Conservation (phyloP, 1,140 invertebrate species). For the Hycleus phaleratus region DNA sequence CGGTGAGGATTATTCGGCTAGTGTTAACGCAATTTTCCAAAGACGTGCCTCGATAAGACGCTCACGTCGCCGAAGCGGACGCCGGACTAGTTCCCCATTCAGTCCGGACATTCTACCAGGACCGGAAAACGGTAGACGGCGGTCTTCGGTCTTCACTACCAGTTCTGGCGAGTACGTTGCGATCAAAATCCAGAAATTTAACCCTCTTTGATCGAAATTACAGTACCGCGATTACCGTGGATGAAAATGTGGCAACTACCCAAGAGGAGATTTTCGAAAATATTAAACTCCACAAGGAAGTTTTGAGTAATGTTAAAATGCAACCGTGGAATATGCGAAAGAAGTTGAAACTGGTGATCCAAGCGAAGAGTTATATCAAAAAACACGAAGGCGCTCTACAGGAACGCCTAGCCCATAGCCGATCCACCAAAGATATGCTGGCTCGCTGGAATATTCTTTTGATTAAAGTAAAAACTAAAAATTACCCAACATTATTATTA, state of each 20-base stretch:
- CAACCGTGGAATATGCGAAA: constrained; percentile 83
- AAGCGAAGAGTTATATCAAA: constrained; percentile 81
- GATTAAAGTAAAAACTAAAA: constrained; percentile 24
- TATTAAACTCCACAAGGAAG: constrained; percentile 87
- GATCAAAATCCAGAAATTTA: not conserved
- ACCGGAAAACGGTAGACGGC: constrained; percentile 43
- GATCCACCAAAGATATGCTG: constrained; percentile 75
- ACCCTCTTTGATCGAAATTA: constrained; percentile 3
- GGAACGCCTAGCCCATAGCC: constrained; percentile 80
- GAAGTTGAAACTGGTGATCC: constrained; percentile 75
- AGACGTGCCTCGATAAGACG: constrained; percentile 58
- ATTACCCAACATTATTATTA: not conserved
- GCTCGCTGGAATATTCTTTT: constrained; percentile 68
- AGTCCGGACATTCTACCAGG: constrained; percentile 43
- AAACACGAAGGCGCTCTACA: constrained; percentile 84
- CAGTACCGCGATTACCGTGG: constrained; percentile 67
- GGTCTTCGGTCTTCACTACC: constrained; percentile 74
- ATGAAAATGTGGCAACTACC: constrained; percentile 53
- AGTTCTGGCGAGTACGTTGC: constrained; percentile 73
- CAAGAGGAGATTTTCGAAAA: constrained; percentile 88
- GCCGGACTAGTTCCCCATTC: constrained; percentile 66
- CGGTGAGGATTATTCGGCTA: constrained; percentile 72
- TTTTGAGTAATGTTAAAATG: constrained; percentile 77
- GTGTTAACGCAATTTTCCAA: constrained; percentile 72
- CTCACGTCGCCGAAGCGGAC: constrained; percentile 49